These are phyloP conservation scores for Pholis gunnellus DNA, from an alignment of 2,113 vertebrate genomes.

Conservation along the genomic window DNA sequence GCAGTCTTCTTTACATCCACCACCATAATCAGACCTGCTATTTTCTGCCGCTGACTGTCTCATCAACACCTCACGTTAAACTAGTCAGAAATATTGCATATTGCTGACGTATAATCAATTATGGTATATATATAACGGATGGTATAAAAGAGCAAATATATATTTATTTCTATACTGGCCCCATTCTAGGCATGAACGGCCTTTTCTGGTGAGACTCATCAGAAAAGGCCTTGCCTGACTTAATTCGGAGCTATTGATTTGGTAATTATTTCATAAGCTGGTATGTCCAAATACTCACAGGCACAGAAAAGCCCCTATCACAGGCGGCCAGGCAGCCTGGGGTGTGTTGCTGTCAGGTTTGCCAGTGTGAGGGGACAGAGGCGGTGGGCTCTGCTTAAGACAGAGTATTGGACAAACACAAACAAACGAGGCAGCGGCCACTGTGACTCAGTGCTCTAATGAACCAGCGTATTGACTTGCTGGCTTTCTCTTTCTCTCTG, in stretches of 20 bases:
- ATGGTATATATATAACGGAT: constrained; percentile 39
- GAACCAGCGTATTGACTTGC: constrained; percentile 88
- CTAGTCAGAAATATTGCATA: constrained; percentile 50
- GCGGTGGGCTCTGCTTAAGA: constrained; percentile 82
- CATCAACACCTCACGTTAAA: constrained; percentile 53
- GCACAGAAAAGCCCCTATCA: constrained; percentile 62
- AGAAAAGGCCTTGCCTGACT: constrained; percentile 35
- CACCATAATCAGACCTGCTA: constrained; percentile 36
- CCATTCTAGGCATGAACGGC: constrained; percentile 3
- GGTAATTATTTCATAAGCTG: constrained; percentile 68
- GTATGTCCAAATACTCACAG: constrained; percentile 57
- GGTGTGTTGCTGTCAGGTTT: constrained; percentile 78
- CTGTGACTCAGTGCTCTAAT: constrained; percentile 88
- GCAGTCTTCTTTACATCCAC: constrained; percentile 46
- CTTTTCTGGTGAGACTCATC: constrained; percentile 21
- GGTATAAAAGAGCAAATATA: constrained; percentile 9
- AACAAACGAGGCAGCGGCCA: constrained; percentile 87
- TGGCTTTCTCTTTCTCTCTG: constrained; percentile 80
- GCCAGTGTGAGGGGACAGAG: constrained; percentile 76
- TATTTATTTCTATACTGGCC: background rate
- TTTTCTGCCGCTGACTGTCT: constrained; percentile 25
- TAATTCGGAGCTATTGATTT: constrained; percentile 64
- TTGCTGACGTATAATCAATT: constrained; percentile 53
- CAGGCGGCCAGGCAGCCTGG: constrained; percentile 58
- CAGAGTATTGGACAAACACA: constrained; percentile 88